Evolutionary conservation across 2,888 invertebrate genomes (phyloP).

Genomic region (Cloeon dipterum): DNA sequence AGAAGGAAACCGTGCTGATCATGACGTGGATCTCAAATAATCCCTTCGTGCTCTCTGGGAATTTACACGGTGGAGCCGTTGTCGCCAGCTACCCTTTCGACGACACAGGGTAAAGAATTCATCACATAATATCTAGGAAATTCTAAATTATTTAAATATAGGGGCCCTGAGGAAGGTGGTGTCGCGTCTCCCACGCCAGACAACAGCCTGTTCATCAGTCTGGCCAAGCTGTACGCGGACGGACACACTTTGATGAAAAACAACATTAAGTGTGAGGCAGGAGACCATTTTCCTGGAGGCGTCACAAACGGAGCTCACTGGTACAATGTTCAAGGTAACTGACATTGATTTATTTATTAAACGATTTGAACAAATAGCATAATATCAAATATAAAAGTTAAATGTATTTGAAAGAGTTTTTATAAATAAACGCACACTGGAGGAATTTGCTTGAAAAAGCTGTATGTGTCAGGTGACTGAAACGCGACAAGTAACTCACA

Average conservation of each 20-base stretch:
- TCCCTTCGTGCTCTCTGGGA: slow-evolving; percentile 83
- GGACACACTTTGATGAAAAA: slow-evolving; percentile 49
- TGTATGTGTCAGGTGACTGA: too few species aligned
- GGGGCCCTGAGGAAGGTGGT: slow-evolving; percentile 13
- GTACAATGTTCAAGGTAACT: slow-evolving; percentile 56
- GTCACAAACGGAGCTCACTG: slow-evolving; percentile 83
- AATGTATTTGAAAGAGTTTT: too few species aligned
- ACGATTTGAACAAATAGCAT: too few species aligned
- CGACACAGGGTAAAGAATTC: slow-evolving; percentile 40
- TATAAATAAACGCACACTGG: too few species aligned
- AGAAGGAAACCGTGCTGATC: slow-evolving; percentile 72
- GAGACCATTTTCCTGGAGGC: slow-evolving; percentile 51
- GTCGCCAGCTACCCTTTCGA: slow-evolving; percentile 97
- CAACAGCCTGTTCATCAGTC: slow-evolving; percentile 49
- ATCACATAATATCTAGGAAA: not conserved
- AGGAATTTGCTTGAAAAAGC: too few species aligned
- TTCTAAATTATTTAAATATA: not conserved
- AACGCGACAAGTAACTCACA: too few species aligned
- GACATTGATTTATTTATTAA: not conserved
- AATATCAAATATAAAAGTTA: too few species aligned
- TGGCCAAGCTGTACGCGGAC: slow-evolving; percentile 54
- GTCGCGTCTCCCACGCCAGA: slow-evolving; percentile 60
- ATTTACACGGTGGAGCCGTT: slow-evolving; percentile 88
- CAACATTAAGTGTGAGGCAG: slow-evolving; percentile 41
- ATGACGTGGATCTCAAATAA: slow-evolving; percentile 72